These are phyloP conservation scores for Eulemur rufifrons DNA, from an alignment of 2,113 vertebrate genomes.

Conservation along the genomic window DNA sequence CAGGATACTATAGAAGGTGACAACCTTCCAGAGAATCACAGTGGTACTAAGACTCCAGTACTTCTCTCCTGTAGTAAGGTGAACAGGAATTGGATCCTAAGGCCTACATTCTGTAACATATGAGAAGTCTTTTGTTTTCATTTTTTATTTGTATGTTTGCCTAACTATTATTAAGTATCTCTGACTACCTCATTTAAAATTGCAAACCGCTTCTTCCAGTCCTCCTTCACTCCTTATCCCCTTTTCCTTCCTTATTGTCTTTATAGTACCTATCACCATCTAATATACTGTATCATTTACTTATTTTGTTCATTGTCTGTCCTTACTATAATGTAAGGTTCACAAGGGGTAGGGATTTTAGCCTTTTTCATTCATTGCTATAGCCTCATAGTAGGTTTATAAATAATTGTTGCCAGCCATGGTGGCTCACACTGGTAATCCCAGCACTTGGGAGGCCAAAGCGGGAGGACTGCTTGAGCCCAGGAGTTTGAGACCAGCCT, in stretches of 20 bases:
- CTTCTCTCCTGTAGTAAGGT: constrained; percentile 94
- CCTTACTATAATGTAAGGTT: neutral
- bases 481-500: no score
- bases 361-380: neutral
- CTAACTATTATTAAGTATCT: neutral
- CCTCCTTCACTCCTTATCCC: neutral
- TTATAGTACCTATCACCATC: neutral
- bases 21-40: constrained; percentile 75
- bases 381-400: neutral
- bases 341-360: neutral
- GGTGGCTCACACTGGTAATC: no score
- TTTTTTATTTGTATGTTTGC: neutral
- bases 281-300: neutral
- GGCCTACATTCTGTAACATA: neutral
- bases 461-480: no score
- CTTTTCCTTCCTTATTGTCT: neutral
- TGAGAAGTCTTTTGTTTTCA: neutral
- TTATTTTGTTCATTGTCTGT: neutral
- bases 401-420: neutral
- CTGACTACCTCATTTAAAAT: constrained; percentile 12
- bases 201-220: neutral
- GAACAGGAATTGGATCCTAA: constrained; percentile 71
- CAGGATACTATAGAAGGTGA: constrained; percentile 84
- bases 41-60: constrained; percentile 87
- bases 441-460: no score